phyloP scores from a whole-genome alignment of 2,113 vertebrate genomes.

The Megaleporinus macrocephalus region DNA sequence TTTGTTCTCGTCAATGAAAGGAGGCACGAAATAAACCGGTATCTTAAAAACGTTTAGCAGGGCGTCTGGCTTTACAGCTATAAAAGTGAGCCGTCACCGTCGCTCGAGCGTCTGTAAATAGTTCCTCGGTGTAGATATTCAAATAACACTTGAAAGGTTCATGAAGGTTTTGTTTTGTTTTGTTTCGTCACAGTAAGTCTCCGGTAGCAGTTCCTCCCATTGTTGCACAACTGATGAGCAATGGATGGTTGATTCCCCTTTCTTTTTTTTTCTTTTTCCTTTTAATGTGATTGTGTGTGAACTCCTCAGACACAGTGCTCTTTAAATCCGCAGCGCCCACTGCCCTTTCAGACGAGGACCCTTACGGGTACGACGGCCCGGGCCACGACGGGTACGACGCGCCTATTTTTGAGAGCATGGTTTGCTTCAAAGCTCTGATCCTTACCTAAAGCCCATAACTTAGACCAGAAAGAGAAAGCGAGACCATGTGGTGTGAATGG shows the following conservation, averaged over 20 bases:
- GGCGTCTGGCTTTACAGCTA: slow-evolving; percentile 19
- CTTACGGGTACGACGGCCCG: neutral
- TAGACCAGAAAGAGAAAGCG: slow-evolving; percentile 3
- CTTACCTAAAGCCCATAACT: neutral
- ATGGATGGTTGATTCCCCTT: neutral
- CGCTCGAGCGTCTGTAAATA: slow-evolving; percentile 35
- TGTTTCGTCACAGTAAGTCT: slow-evolving; percentile 66
- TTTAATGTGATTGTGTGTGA: slow-evolving; percentile 10
- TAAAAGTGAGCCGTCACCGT: slow-evolving; percentile 32
- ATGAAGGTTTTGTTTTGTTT: slow-evolving; percentile 10
- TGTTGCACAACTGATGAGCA: slow-evolving; percentile 19
- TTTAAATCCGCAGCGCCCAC: neutral
- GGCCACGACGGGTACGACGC: neutral
- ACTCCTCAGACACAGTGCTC: slow-evolving; percentile 36
- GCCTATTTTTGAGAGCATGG: neutral
- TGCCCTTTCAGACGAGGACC: slow-evolving; percentile 7
- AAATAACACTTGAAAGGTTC: slow-evolving; percentile 31
- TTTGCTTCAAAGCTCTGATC: slow-evolving; percentile 2
- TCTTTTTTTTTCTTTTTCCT: slow-evolving; percentile 30
- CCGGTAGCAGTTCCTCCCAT: slow-evolving; percentile 59
- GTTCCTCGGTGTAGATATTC: slow-evolving; percentile 42
- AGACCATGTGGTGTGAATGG: neutral
- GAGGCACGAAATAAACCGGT: slow-evolving; percentile 21
- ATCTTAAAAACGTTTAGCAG: slow-evolving; percentile 16
- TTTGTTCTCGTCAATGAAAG: slow-evolving; percentile 15